phyloP scores from a whole-genome alignment of 2,888 invertebrate genomes.

The Cheilosia soror region DNA sequence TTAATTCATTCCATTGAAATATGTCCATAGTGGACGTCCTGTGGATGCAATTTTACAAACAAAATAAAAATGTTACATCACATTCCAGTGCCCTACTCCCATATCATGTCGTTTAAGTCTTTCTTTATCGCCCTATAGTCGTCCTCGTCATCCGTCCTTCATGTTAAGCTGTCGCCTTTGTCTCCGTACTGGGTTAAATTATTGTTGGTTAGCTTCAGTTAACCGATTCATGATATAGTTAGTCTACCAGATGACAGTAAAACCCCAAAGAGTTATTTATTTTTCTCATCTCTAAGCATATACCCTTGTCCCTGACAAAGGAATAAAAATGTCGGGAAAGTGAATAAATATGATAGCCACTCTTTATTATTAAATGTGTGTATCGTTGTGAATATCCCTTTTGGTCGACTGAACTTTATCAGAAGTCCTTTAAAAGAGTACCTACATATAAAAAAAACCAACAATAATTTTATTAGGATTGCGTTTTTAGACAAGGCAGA shows the following conservation, averaged over 20 bases:
- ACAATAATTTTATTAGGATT: not conserved
- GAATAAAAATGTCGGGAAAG: slow-evolving; percentile 8
- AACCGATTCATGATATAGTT: slow-evolving; percentile 25
- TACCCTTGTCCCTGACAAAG: not conserved
- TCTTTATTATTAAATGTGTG: slow-evolving; percentile 48
- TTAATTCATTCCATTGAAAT: too few species aligned
- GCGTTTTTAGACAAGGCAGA: not conserved
- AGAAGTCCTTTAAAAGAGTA: slow-evolving; percentile 11
- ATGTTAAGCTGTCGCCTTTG: too few species aligned
- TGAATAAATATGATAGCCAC: slow-evolving; percentile 55
- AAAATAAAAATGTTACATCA: too few species aligned
- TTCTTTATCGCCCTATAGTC: too few species aligned
- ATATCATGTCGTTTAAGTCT: too few species aligned
- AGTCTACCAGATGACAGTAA: slow-evolving; percentile 18
- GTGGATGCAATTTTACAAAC: too few species aligned
- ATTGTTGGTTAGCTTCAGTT: slow-evolving; percentile 19
- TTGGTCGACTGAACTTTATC: slow-evolving; percentile 26
- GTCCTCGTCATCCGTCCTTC: too few species aligned
- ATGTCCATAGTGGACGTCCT: too few species aligned
- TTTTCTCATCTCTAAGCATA: not conserved
- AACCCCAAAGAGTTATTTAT: slow-evolving; percentile 30
- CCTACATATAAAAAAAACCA: not conserved
- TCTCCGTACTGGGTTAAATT: not conserved
- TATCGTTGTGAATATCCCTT: slow-evolving; percentile 39
- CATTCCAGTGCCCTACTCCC: too few species aligned